Evolutionary conservation across 30 jellyfish, hydroid and myxozoan genomes (phyloP), one percentile per base, ranked within the genome.

Genomic region (Hydractinia symbiolongicarpus): DNA sequence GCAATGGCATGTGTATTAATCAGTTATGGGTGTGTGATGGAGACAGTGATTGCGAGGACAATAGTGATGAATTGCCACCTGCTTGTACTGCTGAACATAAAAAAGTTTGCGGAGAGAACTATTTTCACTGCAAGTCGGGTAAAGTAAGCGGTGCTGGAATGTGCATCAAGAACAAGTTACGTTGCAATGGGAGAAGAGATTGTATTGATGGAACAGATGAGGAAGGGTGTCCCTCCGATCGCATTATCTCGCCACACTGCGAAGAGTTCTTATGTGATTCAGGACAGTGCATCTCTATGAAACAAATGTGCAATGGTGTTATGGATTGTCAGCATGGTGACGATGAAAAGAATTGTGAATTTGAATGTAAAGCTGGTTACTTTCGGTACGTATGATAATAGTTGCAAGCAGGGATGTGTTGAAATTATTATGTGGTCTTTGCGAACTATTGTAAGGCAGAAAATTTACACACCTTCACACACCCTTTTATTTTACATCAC

Each of bases 151-250:
- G 73, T 10, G 21, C 61, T 3, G 88, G 90, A 13, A 67, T 83
- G 53, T 88, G 96, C 19, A 74, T 88, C 16, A 10, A 54, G 54
- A 70, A 66, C 51, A 50, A 51, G 19, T 83, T 90, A 87, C 52
- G 60, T 44, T 88, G 94, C 72, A 88, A 88, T 74, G 96, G 96
- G 17, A 67, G 73, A 40, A 62, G 83, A 14, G 96, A 88, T 60
- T 88, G 96, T 86, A 51, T 19, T 14, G 96, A 88, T 71, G 96
- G 90, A 17, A 71, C 94, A 51, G 96, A 88, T 60, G 96, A 88
- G 78, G 90, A 83, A 16, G 60, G 55, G 53, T 89, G 97, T 55
- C 76, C 83, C 81, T 70, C 95, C 79, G 62, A 64, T 6, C 9
- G 58, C 5, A 14, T 21, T 13, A 64, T 82, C 76, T 56, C 30